These are phyloP conservation scores for Siniperca undulata DNA, from an alignment of 2,797 vertebrate genomes.

Conservation along the genomic window DNA sequence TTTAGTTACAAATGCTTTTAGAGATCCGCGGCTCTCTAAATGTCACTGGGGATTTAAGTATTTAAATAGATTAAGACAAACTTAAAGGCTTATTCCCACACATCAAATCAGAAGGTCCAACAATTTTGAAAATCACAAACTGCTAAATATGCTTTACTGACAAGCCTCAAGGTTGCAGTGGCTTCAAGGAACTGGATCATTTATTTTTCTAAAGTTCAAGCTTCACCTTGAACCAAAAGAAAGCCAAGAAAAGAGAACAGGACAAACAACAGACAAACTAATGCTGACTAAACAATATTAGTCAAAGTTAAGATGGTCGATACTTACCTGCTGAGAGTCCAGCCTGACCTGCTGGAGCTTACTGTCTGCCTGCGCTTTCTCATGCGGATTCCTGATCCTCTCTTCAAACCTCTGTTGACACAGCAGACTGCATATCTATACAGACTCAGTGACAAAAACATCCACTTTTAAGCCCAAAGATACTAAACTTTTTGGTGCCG, in stretches of 20 bases:
- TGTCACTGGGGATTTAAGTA: constrained; percentile 15
- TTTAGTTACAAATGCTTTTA: constrained; percentile 29
- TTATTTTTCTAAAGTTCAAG: background rate
- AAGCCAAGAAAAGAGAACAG: background rate
- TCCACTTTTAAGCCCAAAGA: background rate
- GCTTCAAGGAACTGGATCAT: constrained; percentile 5
- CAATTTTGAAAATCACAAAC: constrained; percentile 6
- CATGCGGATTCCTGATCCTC: background rate
- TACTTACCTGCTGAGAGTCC: background rate
- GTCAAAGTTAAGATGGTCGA: background rate
- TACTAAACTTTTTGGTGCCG: too few relatives aligned
- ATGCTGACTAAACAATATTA: background rate
- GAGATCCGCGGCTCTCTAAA: constrained; percentile 20
- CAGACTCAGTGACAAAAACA: background rate
- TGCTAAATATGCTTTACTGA: background rate
- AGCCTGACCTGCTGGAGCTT: background rate
- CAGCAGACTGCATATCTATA: background rate
- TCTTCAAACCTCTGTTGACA: constrained; percentile 12
- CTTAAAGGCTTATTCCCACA: constrained; percentile 10
- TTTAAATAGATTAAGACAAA: constrained; percentile 6
- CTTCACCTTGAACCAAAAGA: constrained; percentile 23
- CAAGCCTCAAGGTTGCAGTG: constrained; percentile 8
- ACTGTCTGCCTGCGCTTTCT: background rate
- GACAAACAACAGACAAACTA: background rate
- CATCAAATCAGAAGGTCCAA: background rate